These are phyloP conservation scores for Syrista parreyssii DNA, from an alignment of 2,888 invertebrate genomes.

Conservation along the genomic window DNA sequence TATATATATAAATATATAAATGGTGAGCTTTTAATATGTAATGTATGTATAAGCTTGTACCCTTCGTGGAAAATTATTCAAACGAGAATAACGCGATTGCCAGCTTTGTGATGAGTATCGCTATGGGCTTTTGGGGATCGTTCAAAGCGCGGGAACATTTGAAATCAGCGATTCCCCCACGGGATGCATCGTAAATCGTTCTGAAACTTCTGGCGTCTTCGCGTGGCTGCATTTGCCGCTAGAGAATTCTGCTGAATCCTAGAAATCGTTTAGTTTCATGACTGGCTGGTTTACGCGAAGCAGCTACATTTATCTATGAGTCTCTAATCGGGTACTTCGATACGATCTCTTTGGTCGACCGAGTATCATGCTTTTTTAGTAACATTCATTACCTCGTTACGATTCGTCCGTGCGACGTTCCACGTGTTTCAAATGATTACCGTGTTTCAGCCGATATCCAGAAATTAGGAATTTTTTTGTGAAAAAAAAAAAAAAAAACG, in stretches of 20 bases:
- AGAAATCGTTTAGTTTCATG: background rate
- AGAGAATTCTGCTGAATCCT: background rate
- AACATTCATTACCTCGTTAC: background rate
- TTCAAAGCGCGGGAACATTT: slow-evolving; percentile 26
- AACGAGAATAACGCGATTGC: background rate
- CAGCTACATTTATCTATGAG: background rate
- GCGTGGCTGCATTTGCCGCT: background rate
- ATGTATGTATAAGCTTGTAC: background rate
- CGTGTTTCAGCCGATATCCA: background rate
- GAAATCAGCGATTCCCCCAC: slow-evolving; percentile 45
- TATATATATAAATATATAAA: background rate
- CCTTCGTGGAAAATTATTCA: background rate
- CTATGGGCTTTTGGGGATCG: background rate
- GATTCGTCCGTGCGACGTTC: background rate
- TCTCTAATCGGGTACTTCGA: background rate
- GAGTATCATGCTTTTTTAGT: background rate
- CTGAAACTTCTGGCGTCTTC: background rate
- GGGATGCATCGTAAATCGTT: slow-evolving; percentile 47
- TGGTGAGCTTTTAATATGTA: background rate
- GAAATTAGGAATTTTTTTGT: background rate
- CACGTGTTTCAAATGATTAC: background rate
- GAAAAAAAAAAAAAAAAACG: background rate
- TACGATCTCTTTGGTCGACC: background rate
- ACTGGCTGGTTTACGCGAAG: background rate
- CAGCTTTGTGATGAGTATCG: background rate